phyloP scores from a whole-genome alignment of 2,888 invertebrate genomes.

The Lycia hirtaria region DNA sequence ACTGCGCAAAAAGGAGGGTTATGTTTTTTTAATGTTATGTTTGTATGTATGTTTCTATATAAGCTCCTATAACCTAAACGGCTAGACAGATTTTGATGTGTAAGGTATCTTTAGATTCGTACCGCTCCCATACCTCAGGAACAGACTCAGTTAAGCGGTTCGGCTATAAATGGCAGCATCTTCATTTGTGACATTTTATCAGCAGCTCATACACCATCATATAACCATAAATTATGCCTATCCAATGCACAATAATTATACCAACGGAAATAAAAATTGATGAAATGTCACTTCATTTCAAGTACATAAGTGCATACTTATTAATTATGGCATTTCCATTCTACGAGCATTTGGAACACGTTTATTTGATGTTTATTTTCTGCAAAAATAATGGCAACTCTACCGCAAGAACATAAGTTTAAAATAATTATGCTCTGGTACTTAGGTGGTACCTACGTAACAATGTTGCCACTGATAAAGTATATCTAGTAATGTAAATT shows the following conservation, averaged over 20 bases:
- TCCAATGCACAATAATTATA: background rate
- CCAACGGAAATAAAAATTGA: constrained; percentile 15
- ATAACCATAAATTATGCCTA: constrained; percentile 1
- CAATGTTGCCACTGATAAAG: background rate
- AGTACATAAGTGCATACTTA: too few relatives aligned
- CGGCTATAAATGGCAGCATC: constrained; percentile 7
- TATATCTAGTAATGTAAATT: background rate
- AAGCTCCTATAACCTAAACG: too few relatives aligned
- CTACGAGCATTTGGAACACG: background rate
- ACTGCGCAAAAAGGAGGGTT: too few relatives aligned
- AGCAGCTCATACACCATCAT: background rate
- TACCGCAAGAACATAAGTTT: background rate
- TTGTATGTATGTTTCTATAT: too few relatives aligned
- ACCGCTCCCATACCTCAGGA: too few relatives aligned
- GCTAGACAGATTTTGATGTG: too few relatives aligned
- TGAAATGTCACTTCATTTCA: constrained; percentile 12
- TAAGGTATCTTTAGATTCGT: too few relatives aligned
- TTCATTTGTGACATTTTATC: constrained; percentile 31
- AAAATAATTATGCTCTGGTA: too few relatives aligned
- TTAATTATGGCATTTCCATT: constrained; percentile 11
- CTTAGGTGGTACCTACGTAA: background rate
- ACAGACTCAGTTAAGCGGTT: too few relatives aligned
- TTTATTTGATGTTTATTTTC: background rate
- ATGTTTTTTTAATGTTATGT: too few relatives aligned
- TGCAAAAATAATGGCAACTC: background rate